Evolutionary conservation across 1,140 invertebrate species (phyloP), one percentile per base, ranked within the genome.

Genomic region (Bombus waltoni): DNA sequence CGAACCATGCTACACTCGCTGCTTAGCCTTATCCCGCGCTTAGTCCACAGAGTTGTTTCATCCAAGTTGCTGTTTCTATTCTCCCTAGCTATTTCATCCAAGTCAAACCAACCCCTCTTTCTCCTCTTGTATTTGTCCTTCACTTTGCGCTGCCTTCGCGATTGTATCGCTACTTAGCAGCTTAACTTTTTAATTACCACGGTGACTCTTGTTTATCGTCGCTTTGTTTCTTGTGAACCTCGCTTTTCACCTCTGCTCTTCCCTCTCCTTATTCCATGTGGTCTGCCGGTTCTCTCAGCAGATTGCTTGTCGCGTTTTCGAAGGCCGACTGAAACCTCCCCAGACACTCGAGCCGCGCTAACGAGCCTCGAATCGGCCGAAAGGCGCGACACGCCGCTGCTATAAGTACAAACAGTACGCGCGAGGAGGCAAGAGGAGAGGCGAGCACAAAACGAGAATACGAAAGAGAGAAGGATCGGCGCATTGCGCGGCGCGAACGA

Each of bases 141-240:
- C 68, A 13, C 71, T 88, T 88, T 25, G 59, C 76, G 38, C 40
- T 78, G 59, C 66, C 81, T 79, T 72, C 68, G 70, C 81, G 77
- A 71, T 72, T 79, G 76, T 78, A 53, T 87, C 66, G 71, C 86
- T 89, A 87, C 85, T 93, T 93, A 92, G 88, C 90, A 85, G 89
- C 89, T 93, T 93, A 93, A 94, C 93, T 93, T 94, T 94, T 94
- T 94, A 94, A 94, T 94, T 93, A 93, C 91, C 91, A 88, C 85
- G 89, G 88, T 91, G 91, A 91, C 91, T 93, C 90, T 91, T 93
- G 93, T 93, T 93, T 93, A 91, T 91, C 88, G 85, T 89, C 83
- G 80, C 88, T 91, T 90, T 90, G 87, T 88, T 79, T 81, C 70
- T 68, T 32, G 42, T 40, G 53, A 65, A 47, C 40, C 42, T 71